Evolutionary conservation across 1,140 invertebrate genomes (phyloP).

Genomic region (Linepithema humile): DNA sequence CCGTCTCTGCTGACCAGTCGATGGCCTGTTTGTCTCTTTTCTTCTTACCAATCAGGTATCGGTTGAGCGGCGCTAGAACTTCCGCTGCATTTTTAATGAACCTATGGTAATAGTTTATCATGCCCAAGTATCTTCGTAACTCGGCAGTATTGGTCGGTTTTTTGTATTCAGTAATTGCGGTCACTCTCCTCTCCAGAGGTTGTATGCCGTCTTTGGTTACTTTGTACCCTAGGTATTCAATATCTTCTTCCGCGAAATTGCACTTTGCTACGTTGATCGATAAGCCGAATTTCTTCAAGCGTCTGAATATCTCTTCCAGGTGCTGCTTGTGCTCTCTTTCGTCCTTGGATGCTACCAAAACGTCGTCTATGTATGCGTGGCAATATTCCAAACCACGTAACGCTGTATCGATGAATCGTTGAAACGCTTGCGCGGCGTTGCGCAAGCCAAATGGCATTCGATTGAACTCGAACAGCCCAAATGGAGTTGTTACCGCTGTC

Average conservation of each 20-base stretch:
- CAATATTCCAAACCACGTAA: background rate
- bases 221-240: too few relatives aligned
- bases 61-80: constrained; percentile 62
- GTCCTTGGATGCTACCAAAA: background rate
- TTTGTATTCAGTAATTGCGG: too few relatives aligned
- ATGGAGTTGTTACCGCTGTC: constrained; percentile 78
- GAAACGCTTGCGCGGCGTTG: constrained; percentile 82
- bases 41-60: constrained; percentile 36
- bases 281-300: background rate
- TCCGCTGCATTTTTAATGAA: constrained; percentile 60
- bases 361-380: background rate
- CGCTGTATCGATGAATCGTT: constrained; percentile 79
- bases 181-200: too few relatives aligned
- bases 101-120: constrained; percentile 69
- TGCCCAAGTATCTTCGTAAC: constrained; percentile 70
- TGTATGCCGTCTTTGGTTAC: too few relatives aligned
- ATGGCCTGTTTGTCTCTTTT: constrained; percentile 60
- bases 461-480: constrained; percentile 73
- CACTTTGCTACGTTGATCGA: background rate
- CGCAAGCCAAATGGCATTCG: constrained; percentile 82
- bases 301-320: background rate
- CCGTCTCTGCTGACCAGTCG: constrained; percentile 41
- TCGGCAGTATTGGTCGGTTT: background rate
- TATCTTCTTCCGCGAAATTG: background rate
- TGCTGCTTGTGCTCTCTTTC: background rate